A percentile compares a stretch with the other conserved stretches of the same genome.
These are phyloP conservation scores for Nothobranchius furzeri DNA, from an alignment of 2,113 vertebrate genomes.

Conservation along the genomic window DNA sequence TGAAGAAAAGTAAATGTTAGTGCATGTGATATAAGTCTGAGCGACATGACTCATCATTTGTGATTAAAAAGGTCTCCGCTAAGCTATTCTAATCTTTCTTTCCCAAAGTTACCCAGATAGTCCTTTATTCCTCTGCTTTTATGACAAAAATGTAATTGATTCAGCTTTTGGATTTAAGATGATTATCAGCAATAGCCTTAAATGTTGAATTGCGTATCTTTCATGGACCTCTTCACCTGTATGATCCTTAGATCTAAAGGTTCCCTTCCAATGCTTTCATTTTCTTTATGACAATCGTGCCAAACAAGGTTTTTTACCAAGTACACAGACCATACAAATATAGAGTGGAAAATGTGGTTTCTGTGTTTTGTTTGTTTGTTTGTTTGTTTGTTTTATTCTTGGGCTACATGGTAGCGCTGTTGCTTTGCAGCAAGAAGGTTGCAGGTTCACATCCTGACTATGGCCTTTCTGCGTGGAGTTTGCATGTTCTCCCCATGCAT, in stretches of 20 bases:
- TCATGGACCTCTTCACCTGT: conserved; percentile 16
- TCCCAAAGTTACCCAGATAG: too few species aligned
- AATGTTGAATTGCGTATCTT: conserved; percentile 33
- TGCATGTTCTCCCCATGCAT: too few species aligned
- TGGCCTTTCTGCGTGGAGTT: too few species aligned
- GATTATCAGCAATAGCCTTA: conserved; percentile 49
- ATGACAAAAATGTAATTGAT: too few species aligned
- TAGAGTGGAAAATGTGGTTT: conserved; percentile 49
- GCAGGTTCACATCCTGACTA: too few species aligned
- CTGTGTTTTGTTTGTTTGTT: conserved; percentile 36
- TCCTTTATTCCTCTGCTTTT: not conserved
- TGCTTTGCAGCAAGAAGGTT: too few species aligned
- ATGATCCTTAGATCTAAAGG: conserved; percentile 21
- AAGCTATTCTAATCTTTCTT: conserved; percentile 17
- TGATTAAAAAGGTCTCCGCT: not conserved
- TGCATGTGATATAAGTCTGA: not conserved
- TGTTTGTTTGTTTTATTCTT: too few species aligned
- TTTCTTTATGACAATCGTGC: conserved; percentile 71
- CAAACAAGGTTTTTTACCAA: conserved; percentile 58
- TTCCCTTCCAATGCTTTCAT: not conserved
- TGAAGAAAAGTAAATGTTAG: not conserved
- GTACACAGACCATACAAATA: conserved; percentile 27
- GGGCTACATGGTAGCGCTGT: too few species aligned
- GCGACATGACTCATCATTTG: not conserved
- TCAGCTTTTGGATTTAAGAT: not conserved